phyloP scores from a whole-genome alignment of 1,140 invertebrate genomes.

The Temnothorax curvispinosus region DNA sequence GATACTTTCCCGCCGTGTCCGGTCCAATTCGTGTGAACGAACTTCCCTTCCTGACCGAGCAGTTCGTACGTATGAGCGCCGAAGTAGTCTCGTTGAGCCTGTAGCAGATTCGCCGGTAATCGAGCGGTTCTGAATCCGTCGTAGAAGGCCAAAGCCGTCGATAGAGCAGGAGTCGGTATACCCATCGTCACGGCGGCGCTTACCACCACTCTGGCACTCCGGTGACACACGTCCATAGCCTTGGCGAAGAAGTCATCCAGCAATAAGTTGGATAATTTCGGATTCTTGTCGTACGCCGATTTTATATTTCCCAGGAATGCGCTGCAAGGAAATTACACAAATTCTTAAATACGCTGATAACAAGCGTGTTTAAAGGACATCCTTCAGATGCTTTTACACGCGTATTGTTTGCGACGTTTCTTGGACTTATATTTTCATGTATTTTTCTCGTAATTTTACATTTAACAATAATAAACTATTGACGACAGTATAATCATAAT shows the following conservation, averaged over 20 bases:
- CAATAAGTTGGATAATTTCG: slow-evolving; percentile 95
- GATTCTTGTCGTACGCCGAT: slow-evolving; percentile 97
- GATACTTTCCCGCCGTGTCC: slow-evolving; percentile 98
- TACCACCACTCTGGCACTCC: slow-evolving; percentile 90
- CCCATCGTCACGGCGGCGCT: slow-evolving; percentile 90
- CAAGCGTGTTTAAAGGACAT: background rate
- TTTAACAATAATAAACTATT: no score
- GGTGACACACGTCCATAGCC: slow-evolving; percentile 93
- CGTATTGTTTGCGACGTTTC: background rate
- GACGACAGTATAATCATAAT: no score
- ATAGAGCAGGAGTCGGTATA: slow-evolving; percentile 96
- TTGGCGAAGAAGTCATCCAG: slow-evolving; percentile 97
- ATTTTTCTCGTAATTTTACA: no score
- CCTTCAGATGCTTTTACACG: background rate
- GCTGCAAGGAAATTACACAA: slow-evolving; percentile 84
- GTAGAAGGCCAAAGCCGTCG: slow-evolving; percentile 97
- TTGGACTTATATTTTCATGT: background rate
- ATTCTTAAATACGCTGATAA: background rate
- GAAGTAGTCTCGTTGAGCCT: slow-evolving; percentile 99
- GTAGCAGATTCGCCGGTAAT: slow-evolving; percentile 96
- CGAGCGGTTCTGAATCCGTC: slow-evolving; percentile 95
- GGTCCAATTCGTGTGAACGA: slow-evolving; percentile 99
- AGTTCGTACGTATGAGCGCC: slow-evolving; percentile 99
- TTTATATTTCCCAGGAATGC: slow-evolving; percentile 99
- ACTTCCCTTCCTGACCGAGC: slow-evolving; percentile 93